These are phyloP conservation scores for Dipodomys ordii DNA, from an alignment of 2,113 vertebrate genomes.

Conservation along the genomic window DNA sequence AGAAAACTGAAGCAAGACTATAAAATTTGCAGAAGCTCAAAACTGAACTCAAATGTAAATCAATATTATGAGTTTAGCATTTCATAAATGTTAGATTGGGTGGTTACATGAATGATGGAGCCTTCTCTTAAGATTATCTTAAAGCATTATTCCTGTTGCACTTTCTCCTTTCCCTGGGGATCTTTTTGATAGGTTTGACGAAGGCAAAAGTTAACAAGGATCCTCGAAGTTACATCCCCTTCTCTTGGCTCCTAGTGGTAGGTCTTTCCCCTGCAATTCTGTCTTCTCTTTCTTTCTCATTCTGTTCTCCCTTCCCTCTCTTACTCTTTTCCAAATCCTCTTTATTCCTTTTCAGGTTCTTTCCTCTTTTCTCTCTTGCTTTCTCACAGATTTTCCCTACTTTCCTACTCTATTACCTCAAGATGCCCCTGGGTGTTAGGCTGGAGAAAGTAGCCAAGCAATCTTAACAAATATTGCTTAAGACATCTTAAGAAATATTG, in stretches of 20 bases:
- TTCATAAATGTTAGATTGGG: neutral
- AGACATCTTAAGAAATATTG: too few relatives aligned
- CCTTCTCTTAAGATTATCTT: neutral
- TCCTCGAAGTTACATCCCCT: neutral
- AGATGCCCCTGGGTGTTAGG: neutral
- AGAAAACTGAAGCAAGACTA: neutral
- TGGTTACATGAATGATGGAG: neutral
- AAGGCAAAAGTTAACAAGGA: neutral
- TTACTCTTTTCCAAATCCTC: accelerated
- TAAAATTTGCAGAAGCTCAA: neutral
- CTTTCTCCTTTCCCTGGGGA: neutral
- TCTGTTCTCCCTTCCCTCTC: neutral
- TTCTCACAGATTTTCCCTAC: neutral
- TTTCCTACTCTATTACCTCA: accelerated
- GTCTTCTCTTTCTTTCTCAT: neutral
- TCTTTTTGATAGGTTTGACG: neutral
- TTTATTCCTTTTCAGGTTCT: neutral
- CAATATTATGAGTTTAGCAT: neutral
- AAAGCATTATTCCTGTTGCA: neutral
- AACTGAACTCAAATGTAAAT: neutral
- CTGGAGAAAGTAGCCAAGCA: neutral
- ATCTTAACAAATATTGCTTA: neutral
- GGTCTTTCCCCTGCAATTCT: neutral
- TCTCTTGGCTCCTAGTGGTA: neutral
- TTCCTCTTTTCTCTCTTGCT: neutral